These are phyloP conservation scores for Episyrphus balteatus DNA, from an alignment of 1,140 invertebrate species.

Conservation along the genomic window DNA sequence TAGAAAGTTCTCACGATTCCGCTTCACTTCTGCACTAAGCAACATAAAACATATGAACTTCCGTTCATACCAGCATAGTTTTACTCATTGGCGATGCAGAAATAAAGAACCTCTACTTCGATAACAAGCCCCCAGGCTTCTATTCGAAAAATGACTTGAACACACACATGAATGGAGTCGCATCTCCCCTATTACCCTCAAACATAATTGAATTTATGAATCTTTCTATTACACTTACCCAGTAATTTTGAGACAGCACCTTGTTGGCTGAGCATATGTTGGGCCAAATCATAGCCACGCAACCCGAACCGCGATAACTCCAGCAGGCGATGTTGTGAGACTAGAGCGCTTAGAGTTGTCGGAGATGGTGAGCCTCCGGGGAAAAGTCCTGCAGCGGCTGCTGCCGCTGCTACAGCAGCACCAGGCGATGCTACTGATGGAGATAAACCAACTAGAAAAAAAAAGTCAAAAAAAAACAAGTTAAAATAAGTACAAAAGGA, in stretches of 20 bases:
- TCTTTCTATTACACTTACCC: conserved; percentile 53
- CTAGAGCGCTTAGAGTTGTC: conserved; percentile 53
- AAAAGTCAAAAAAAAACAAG: background rate
- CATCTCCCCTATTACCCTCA: too few species aligned
- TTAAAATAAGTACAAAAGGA: background rate
- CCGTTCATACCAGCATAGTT: too few species aligned
- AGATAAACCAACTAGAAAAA: conserved; percentile 18
- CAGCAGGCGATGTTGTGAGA: conserved; percentile 61
- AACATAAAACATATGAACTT: too few species aligned
- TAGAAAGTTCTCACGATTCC: too few species aligned
- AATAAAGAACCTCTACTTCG: too few species aligned
- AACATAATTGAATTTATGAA: too few species aligned
- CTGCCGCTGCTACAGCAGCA: conserved; percentile 32
- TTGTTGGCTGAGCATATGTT: conserved; percentile 79
- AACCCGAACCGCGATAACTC: conserved; percentile 74
- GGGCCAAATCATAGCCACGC: conserved; percentile 77
- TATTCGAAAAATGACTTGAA: too few species aligned
- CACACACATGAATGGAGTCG: too few species aligned
- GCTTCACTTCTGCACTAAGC: too few species aligned
- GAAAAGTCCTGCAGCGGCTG: conserved; percentile 22
- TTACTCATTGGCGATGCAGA: too few species aligned
- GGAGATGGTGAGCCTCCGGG: conserved; percentile 33
- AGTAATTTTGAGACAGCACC: conserved; percentile 83
- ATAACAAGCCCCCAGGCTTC: too few species aligned
- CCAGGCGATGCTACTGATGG: conserved; percentile 30